Base-by-base conservation (phyloP, 2,888 invertebrate genomes). In the Capitulum mitella region DNA sequence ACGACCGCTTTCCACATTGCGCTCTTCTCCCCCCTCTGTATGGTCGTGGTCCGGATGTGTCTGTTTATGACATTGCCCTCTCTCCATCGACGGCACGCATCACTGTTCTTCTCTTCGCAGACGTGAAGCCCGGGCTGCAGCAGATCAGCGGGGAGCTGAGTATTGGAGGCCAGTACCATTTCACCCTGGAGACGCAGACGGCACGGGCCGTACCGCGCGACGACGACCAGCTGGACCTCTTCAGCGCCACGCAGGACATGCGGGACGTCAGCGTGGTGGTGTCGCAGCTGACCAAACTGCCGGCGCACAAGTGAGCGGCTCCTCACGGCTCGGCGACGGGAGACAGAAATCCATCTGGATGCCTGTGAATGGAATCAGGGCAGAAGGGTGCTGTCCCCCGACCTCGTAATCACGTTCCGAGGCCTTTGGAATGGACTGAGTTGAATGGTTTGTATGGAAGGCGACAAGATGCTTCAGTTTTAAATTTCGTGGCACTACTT, bases 131-230 rank as follows among this genome's bases (percentile, higher is more conserved):
- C 12, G 64, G n/a, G 6, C 1, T 64, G 64, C 64, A 32, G 14
- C 34, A 34, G 64, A 37, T 64, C 34, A 64, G 19, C 34, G 64
- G 64, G 19, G 64, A 64, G 64, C 19, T 80, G 77, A 43, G 34
- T 43, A 77, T 80, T 19, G 79, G 79, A 10, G 84, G 88, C 12
- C 93, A 93, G 84, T 92, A 91, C 84, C 93, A 93, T 84, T 92
- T 89, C 83, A 89, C 90, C 19, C 91, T 93, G 91, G 93, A 93
- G 83, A 89, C 91, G 0, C 85, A 89, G 37, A 64, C 64, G 64
- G 64, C 8, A 2, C 64, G 64, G 5, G 64, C 64, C 6, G 64
- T 64, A 37, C 92, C 92, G 0, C 88, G 88, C 37, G 93, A 93
- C 84, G 91, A 92, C 82, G 91, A 91, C 0, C 85, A 64, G 64